These are phyloP conservation scores for Caenorhabditis sp. DNA, from an alignment of 2,888 invertebrate genomes.

Conservation along the genomic window DNA sequence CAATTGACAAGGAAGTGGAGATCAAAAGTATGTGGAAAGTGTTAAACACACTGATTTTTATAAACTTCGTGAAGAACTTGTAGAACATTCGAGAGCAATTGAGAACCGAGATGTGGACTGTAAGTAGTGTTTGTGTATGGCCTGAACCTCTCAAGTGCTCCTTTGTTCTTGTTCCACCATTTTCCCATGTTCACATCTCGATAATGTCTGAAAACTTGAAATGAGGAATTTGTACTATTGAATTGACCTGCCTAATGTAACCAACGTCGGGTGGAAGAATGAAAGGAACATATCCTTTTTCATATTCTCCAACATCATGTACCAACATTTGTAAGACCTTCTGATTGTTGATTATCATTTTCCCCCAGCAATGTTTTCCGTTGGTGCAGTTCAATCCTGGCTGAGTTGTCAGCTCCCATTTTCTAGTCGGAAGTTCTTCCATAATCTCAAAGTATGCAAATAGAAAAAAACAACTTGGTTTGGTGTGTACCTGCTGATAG, in stretches of 20 bases:
- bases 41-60: background rate
- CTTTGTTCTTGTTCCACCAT: conserved; percentile 42
- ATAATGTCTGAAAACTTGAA: conserved; percentile 43
- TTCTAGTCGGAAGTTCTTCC: conserved; percentile 47
- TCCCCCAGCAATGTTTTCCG: conserved; percentile 54
- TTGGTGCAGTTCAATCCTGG: conserved; percentile 35
- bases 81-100: conserved; percentile 36
- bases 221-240: background rate
- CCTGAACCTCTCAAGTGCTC: conserved; percentile 5
- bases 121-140: conserved; percentile 51
- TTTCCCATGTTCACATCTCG: conserved; percentile 48
- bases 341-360: conserved; percentile 39
- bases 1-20: background rate
- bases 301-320: conserved; percentile 54
- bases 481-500: conserved; percentile 27
- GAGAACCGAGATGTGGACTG: conserved; percentile 9
- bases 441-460: conserved; percentile 13
- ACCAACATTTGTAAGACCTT: conserved; percentile 54
- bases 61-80: conserved; percentile 37
- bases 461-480: background rate
- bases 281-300: conserved; percentile 24
- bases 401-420: conserved; percentile 35
- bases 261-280: conserved; percentile 43
- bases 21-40: background rate
- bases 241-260: conserved; percentile 35